These are phyloP conservation scores for Prosapia bicincta DNA, from an alignment of 2,888 invertebrate species.

Conservation along the genomic window DNA sequence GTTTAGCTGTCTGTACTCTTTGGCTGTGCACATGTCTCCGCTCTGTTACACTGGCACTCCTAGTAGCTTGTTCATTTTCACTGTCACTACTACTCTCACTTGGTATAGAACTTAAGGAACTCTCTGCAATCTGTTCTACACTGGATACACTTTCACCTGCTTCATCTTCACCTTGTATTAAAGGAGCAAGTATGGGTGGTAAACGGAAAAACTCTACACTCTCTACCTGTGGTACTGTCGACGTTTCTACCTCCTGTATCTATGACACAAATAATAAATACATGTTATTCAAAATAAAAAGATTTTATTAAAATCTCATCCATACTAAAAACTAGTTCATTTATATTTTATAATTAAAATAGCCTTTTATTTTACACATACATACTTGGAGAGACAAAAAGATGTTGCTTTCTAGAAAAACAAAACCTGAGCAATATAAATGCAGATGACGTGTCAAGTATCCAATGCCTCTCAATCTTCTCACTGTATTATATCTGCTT, in stretches of 20 bases:
- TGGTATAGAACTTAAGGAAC: slow-evolving; percentile 49
- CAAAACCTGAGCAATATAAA: too few species aligned
- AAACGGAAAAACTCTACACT: slow-evolving; percentile 59
- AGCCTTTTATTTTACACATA: too few species aligned
- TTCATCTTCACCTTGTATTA: slow-evolving; percentile 21
- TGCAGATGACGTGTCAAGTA: too few species aligned
- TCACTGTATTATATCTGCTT: too few species aligned
- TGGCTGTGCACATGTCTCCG: slow-evolving; percentile 38
- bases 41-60: slow-evolving; percentile 41
- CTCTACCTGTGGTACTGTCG: not conserved
- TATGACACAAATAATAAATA: not conserved
- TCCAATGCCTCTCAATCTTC: too few species aligned
- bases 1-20: slow-evolving; percentile 62
- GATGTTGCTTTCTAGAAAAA: too few species aligned
- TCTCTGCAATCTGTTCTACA: slow-evolving; percentile 67
- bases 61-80: slow-evolving; percentile 39
- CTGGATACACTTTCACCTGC: slow-evolving; percentile 61
- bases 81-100: slow-evolving; percentile 37
- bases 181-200: slow-evolving; percentile 67
- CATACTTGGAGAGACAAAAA: too few species aligned
- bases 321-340: too few species aligned
- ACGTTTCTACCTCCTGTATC: slow-evolving; percentile 10
- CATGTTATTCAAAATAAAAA: too few species aligned
- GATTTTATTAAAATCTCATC: too few species aligned
- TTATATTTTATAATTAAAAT: too few species aligned